Conservation (phyloP, 2,888 invertebrate genomes). For the Lepidocyrtoides sp. region DNA sequence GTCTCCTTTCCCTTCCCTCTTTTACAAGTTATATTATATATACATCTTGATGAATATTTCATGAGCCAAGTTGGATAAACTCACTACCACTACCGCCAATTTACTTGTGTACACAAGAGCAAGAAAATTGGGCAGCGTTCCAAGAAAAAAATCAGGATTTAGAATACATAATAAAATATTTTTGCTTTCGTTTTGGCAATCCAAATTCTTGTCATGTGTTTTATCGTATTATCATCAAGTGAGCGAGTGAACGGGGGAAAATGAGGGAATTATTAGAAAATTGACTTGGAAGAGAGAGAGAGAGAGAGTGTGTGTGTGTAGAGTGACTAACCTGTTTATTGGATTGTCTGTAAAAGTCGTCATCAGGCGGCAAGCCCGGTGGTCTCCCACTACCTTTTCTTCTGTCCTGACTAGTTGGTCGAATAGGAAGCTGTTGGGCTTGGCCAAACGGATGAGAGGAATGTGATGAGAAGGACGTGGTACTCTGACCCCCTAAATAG, state of each 20-base stretch:
- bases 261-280: conserved; percentile 11
- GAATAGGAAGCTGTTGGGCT: conserved; percentile 74
- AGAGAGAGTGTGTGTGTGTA: no score
- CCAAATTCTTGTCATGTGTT: conserved; percentile 1
- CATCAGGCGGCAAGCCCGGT: conserved; percentile 67
- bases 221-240: neutral
- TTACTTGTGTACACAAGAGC: neutral
- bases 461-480: conserved; percentile 84
- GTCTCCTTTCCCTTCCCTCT: neutral
- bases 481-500: conserved; percentile 80
- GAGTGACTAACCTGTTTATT: conserved; percentile 78
- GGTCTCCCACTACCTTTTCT: conserved; percentile 80
- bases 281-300: conserved; percentile 11
- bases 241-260: neutral
- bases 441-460: conserved; percentile 85
- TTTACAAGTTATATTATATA: neutral
- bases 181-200: conserved; percentile 28
- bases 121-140: neutral
- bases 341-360: conserved; percentile 76
- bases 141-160: conserved; percentile 14
- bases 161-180: conserved; percentile 9
- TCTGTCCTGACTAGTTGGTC: conserved; percentile 66
- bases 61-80: conserved; percentile 30
- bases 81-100: neutral
- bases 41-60: neutral